Conservation (phyloP, 1,140 invertebrate genomes). For the Nasonia vitripennis region DNA sequence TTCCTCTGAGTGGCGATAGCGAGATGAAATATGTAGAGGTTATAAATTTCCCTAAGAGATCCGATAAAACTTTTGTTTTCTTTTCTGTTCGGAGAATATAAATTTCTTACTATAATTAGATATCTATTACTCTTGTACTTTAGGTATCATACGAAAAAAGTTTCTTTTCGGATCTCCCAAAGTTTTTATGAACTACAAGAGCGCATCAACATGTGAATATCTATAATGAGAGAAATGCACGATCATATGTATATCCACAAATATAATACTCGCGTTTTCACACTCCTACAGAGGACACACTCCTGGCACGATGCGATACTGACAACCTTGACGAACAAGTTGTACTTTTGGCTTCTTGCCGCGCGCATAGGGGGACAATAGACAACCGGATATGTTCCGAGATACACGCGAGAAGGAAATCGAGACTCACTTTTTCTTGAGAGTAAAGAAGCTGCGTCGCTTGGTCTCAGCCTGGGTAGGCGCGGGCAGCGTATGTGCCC, state of each 20-base stretch:
- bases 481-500: conserved; percentile 93
- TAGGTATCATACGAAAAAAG: neutral
- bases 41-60: neutral
- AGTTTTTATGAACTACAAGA: conserved; percentile 16
- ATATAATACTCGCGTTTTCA: neutral
- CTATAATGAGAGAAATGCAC: conserved; percentile 2
- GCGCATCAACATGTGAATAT: conserved; percentile 8
- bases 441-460: conserved; percentile 95
- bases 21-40: conserved; percentile 3
- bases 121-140: neutral
- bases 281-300: neutral
- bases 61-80: neutral
- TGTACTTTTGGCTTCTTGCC: neutral
- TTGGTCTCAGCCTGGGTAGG: conserved; percentile 92
- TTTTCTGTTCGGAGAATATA: neutral
- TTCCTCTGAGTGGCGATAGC: neutral
- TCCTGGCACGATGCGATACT: neutral
- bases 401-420: neutral
- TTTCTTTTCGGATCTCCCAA: neutral
- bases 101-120: neutral
- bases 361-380: neutral
- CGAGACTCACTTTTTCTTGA: conserved; percentile 95
- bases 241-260: neutral
- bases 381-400: neutral
- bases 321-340: neutral